These are phyloP conservation scores for Drosophila nr. fundita DNA, from an alignment of 2,888 invertebrate species.

Conservation along the genomic window DNA sequence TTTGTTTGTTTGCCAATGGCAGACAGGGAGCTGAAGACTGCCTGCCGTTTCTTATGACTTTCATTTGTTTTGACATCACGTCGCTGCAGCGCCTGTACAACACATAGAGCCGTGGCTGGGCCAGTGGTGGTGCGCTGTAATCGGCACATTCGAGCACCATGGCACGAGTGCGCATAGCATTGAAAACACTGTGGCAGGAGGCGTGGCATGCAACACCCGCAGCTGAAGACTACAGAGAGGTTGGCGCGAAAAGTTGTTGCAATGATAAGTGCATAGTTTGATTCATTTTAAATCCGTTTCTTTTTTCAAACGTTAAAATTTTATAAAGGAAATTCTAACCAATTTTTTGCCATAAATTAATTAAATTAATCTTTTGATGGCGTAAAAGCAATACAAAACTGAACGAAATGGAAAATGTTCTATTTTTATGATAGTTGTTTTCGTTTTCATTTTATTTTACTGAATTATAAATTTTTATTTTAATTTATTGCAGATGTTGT, in stretches of 20 bases:
- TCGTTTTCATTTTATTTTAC: background rate
- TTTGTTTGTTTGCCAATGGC: conserved; percentile 71
- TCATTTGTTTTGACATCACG: conserved; percentile 80
- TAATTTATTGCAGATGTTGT: too few relatives aligned
- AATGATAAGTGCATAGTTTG: background rate
- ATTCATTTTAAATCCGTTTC: background rate
- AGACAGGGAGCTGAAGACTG: conserved; percentile 49
- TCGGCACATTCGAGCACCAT: conserved; percentile 60
- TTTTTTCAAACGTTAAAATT: background rate
- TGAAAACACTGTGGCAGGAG: conserved; percentile 17
- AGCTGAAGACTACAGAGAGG: conserved; percentile 40
- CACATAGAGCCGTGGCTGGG: conserved; percentile 5
- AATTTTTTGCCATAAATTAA: background rate
- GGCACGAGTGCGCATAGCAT: conserved; percentile 54
- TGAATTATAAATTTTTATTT: background rate
- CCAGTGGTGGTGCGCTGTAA: conserved; percentile 34
- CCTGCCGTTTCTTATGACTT: conserved; percentile 68
- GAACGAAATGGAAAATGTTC: background rate
- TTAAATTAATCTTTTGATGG: background rate
- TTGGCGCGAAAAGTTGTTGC: conserved; percentile 16
- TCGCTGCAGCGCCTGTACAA: conserved; percentile 50
- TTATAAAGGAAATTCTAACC: background rate
- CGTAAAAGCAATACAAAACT: background rate
- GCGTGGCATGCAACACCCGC: conserved; percentile 51
- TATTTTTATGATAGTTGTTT: background rate